phyloP scores from a whole-genome alignment of 92 coral and sea anemone species.

The Epizoanthus rinbou region DNA sequence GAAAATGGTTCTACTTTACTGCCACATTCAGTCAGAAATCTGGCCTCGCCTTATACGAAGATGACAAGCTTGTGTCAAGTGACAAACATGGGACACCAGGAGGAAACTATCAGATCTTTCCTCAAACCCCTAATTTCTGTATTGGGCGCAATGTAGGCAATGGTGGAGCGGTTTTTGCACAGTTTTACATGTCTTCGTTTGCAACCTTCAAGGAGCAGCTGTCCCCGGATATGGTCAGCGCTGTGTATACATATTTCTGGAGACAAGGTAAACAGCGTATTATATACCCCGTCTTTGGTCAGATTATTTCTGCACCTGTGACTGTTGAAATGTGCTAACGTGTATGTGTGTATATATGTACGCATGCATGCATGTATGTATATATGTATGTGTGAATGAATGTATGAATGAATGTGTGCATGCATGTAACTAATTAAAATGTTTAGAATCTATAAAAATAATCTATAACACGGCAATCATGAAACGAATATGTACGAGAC shows the following conservation, averaged over 20 bases:
- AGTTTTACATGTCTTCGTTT: slow-evolving; percentile 74
- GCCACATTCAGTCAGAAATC: slow-evolving; percentile 79
- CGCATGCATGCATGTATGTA: too few species aligned
- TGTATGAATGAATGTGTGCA: too few species aligned
- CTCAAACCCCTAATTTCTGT: slow-evolving; percentile 64
- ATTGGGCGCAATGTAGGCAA: slow-evolving; percentile 81
- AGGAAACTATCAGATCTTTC: slow-evolving; percentile 46
- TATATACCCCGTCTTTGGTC: not conserved
- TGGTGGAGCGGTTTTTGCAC: slow-evolving; percentile 52
- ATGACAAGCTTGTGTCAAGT: slow-evolving; percentile 53
- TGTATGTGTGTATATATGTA: too few species aligned
- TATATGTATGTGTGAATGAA: too few species aligned
- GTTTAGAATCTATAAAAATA: too few species aligned
- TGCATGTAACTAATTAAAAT: too few species aligned
- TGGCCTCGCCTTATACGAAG: slow-evolving; percentile 75
- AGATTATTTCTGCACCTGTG: not conserved
- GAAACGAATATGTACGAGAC: too few species aligned
- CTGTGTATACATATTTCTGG: slow-evolving; percentile 84
- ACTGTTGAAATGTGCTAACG: not conserved
- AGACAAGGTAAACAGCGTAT: slow-evolving; percentile 69
- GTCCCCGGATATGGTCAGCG: slow-evolving; percentile 62
- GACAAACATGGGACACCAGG: slow-evolving; percentile 57
- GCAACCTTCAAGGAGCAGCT: slow-evolving; percentile 72
- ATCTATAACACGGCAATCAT: too few species aligned
- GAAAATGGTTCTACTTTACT: slow-evolving; percentile 79